Evolutionary conservation across 2,797 vertebrate species (phyloP), one percentile per base, ranked within the genome.

Genomic region (Sebastes steindachneri): DNA sequence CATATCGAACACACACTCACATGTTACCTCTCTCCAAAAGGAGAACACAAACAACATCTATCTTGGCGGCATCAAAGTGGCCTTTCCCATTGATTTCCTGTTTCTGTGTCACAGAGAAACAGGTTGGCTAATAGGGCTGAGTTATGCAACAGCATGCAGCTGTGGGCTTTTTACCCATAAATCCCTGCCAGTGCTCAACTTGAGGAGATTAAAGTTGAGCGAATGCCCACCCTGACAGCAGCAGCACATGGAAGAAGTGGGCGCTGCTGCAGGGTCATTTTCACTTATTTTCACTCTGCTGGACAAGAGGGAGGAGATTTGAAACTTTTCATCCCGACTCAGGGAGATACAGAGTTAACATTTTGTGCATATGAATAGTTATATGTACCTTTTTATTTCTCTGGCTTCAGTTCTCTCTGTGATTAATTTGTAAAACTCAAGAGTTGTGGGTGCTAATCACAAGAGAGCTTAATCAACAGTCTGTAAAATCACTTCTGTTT

Each of bases 141-240:
- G 91, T 92, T 93, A 93, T 93, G 89, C 90, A 89, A 83, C 86
- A 23, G 73, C 92, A 94, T 90, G 90, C 83, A 83, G 85, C 83
- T 88, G 85, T 57, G 55, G 68, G 80, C 79, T 85, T 88, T 89
- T 89, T 72, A 82, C 86, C 75, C 87, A 86, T 77, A 73, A 91
- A 88, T 87, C 84, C 82, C 81, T 87, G 89, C 86, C 82, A 83
- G 88, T 1, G 81, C 87, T 89, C 77, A 80, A 86, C 59, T 92
- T 79, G 67, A 86, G 85, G 78, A 92, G 88, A 94, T 93, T 91
- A 93, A 82, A 84, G 85, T 35, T 77, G 83, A 90, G 79, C 3
- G 64, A 83, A 66, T 28, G 72, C 29, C 80, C 75, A 67, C 80
- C 75, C 83, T 63, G 82, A 83, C 37, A 48, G 41, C 41, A 9